Evolutionary conservation across 2,113 vertebrate genomes (phyloP).

Genomic region (Emydura subglobosa): DNA sequence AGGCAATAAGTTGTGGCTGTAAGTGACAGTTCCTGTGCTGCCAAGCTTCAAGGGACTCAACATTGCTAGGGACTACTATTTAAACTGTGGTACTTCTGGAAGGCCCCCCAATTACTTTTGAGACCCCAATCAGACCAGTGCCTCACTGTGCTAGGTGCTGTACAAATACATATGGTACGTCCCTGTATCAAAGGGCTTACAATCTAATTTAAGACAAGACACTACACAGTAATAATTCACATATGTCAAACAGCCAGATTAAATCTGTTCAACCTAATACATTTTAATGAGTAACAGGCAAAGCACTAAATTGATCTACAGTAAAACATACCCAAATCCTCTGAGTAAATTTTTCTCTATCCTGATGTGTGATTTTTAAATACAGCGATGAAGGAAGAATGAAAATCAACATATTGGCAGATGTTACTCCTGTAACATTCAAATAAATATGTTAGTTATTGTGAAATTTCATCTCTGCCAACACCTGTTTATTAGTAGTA

Average conservation of each 20-base stretch:
- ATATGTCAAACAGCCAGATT: not conserved
- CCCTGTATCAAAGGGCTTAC: not conserved
- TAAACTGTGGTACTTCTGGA: not conserved
- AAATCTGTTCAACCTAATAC: not conserved
- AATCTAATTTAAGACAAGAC: not conserved
- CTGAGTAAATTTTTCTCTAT: constrained; percentile 78
- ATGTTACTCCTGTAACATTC: constrained; percentile 81
- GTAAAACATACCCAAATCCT: constrained; percentile 82
- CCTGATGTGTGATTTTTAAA: constrained; percentile 83
- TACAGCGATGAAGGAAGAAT: constrained; percentile 85
- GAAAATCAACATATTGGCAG: constrained; percentile 88
- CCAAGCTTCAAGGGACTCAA: not conserved
- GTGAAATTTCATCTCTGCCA: not conserved
- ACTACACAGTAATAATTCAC: not conserved
- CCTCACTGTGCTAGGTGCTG: not conserved
- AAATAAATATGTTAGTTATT: constrained; percentile 8
- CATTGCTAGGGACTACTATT: not conserved
- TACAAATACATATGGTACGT: not conserved
- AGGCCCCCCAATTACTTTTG: not conserved
- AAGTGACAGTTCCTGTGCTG: not conserved
- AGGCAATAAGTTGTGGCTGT: not conserved
- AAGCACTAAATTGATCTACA: not conserved
- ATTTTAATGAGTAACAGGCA: not conserved
- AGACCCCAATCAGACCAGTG: not conserved
- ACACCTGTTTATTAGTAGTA: not conserved